Percentiles rank a stretch among this genome's conserved stretches.
phyloP scores from a whole-genome alignment of 2,113 vertebrate genomes.

The Pollachius pollachius region DNA sequence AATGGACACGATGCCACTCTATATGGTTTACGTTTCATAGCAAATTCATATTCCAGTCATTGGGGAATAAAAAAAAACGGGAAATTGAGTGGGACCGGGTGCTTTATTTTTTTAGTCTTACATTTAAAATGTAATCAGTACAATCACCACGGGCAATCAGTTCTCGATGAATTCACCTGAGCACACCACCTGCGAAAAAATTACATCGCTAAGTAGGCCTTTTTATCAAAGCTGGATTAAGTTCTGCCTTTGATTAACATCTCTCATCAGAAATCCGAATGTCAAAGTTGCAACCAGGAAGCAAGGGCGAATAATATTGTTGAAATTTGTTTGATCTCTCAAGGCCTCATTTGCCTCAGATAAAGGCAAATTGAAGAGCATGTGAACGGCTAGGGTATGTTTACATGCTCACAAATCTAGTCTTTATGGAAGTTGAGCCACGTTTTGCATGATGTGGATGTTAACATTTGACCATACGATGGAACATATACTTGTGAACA shows the following conservation, averaged over 20 bases:
- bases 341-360: conserved; percentile 7
- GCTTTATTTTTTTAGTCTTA: conserved; percentile 47
- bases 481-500: too few relatives aligned
- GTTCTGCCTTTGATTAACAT: conserved; percentile 70
- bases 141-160: conserved; percentile 74
- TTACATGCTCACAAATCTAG: too few relatives aligned
- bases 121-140: conserved; percentile 79
- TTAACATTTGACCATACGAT: too few relatives aligned
- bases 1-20: too few relatives aligned
- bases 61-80: conserved; percentile 38
- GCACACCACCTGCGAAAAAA: conserved; percentile 56
- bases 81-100: conserved; percentile 46
- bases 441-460: too few relatives aligned
- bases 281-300: conserved; percentile 53
- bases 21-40: conserved; percentile 27
- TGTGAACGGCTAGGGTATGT: too few relatives aligned
- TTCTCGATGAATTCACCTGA: conserved; percentile 70
- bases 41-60: background rate
- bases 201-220: conserved; percentile 54
- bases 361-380: too few relatives aligned
- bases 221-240: conserved; percentile 69
- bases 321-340: conserved; percentile 13
- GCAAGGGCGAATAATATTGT: conserved; percentile 17
- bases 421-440: too few relatives aligned
- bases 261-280: conserved; percentile 53